These are phyloP conservation scores for Lepus europaeus DNA, from an alignment of 2,113 vertebrate species.

Conservation along the genomic window DNA sequence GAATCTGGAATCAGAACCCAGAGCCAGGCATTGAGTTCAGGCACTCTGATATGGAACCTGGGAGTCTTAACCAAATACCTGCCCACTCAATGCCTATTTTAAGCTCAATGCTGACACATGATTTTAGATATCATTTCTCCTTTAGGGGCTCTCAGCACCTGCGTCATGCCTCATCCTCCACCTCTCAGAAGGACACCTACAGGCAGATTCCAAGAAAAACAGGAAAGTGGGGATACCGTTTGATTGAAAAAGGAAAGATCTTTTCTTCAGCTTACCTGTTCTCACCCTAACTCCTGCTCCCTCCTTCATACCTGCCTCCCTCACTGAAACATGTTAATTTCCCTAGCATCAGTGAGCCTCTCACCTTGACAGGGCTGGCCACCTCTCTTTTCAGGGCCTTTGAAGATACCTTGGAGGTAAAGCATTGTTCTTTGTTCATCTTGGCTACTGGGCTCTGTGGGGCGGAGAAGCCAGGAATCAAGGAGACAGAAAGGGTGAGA, in stretches of 20 bases:
- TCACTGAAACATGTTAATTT: conserved; percentile 16
- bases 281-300: neutral
- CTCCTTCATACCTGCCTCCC: neutral
- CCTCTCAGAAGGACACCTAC: neutral
- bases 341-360: neutral
- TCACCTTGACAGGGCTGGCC: conserved; percentile 15
- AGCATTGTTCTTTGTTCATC: conserved; percentile 45
- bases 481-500: neutral
- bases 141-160: neutral
- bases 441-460: conserved; percentile 40
- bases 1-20: too few relatives aligned
- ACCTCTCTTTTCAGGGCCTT: conserved; percentile 54
- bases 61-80: too few relatives aligned
- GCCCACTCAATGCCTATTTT: neutral
- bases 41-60: too few relatives aligned
- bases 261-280: conserved; percentile 4
- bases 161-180: neutral
- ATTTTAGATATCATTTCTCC: neutral
- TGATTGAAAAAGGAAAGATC: neutral
- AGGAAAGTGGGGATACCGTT: neutral
- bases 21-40: too few relatives aligned
- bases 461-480: neutral
- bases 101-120: neutral
- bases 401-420: neutral
- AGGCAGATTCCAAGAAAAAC: neutral